phyloP scores from a whole-genome alignment of 2,113 vertebrate genomes.

The Ailuropoda melanoleuca region DNA sequence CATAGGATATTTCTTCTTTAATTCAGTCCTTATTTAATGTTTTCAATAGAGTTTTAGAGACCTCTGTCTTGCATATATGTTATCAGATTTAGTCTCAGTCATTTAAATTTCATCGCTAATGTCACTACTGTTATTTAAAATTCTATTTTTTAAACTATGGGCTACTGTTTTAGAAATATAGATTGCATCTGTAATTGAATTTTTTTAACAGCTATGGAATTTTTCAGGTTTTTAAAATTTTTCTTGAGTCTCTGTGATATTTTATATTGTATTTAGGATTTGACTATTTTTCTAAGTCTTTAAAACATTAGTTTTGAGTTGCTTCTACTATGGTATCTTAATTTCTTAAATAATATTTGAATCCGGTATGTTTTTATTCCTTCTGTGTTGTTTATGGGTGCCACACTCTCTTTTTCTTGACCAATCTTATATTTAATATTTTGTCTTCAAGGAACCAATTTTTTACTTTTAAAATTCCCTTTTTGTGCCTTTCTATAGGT shows the following conservation, averaged over 20 bases:
- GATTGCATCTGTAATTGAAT: not conserved
- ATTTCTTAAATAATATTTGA: not conserved
- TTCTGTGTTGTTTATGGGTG: no score
- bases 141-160: not conserved
- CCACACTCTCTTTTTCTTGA: not conserved
- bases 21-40: not conserved
- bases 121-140: not conserved
- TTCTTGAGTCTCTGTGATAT: not conserved
- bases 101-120: not conserved
- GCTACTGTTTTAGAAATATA: not conserved
- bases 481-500: not conserved
- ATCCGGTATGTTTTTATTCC: not conserved
- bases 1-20: not conserved
- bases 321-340: not conserved
- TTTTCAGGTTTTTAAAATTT: not conserved
- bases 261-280: not conserved
- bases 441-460: not conserved
- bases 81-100: not conserved
- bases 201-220: not conserved
- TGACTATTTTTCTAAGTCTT: not conserved
- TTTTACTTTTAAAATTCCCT: not conserved
- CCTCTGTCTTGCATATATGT: not conserved
- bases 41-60: not conserved
- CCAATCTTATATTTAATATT: not conserved
- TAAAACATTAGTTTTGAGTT: not conserved